Base-by-base conservation (phyloP, 2,888 invertebrate species). In the Drosophila merina region DNA sequence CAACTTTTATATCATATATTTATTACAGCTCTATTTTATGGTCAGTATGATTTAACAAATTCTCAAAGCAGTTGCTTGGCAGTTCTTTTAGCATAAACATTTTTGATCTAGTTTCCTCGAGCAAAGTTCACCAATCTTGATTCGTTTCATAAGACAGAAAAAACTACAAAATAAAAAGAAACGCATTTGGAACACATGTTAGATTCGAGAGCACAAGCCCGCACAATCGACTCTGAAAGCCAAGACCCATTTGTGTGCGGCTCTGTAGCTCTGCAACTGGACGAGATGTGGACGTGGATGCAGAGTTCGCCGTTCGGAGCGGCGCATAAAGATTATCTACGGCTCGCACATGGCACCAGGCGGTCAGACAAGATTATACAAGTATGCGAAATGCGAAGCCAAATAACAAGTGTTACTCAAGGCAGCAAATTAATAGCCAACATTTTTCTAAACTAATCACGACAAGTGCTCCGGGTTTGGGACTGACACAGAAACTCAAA, bases 351-450 rank as follows among this genome's bases (percentile, higher is more conserved):
- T 73, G 73, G 51, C 73, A 73, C 38, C 51, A 40, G 73, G 72
- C 73, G 57, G 71, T 57, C 74, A 63, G 74, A 71, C 71, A 71
- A 72, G 71, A 72, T 71, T 71, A 72, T 70, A 33, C 42, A 33
- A 48, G 33, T 36, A 63, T 57, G 42, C 48, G 45, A 70, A 70
- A 62, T 48, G 51, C 64, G 71, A 59, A 63, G 66, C 47, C 60
- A 77, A 67, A 78, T 57, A 72, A 67, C 58, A 78, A 81, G 76
- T 81, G 76, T 76, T 78, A 78, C 78, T 71, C 71, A 74, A 79
- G 71, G 64, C 77, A 57, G 73, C 57, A 75, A 81, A 64, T 70
- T 75, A 64, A 75, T 73, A 68, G 75, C 70, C 62, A 70, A 69
- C 69, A 77, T 63, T 74, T 74, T 74, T 74, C 70, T 60, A 74